Base-by-base conservation (phyloP, 2,888 invertebrate species). In the Cheilosia pagana region DNA sequence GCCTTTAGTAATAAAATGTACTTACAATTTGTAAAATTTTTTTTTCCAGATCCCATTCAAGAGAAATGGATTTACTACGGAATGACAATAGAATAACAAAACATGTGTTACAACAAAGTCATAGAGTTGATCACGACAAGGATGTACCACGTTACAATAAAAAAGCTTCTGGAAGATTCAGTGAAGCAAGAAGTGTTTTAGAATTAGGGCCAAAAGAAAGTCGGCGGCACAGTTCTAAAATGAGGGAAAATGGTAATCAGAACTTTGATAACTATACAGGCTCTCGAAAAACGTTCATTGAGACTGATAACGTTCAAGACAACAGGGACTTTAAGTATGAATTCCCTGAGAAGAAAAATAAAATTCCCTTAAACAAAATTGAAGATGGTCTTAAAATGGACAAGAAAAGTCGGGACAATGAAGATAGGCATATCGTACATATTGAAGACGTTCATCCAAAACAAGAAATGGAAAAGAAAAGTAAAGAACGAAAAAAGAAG, bases 401-500 rank as follows among this genome's bases (percentile, higher is more conserved):
- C 1, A 75, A 89, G 91, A 93, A 88, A 90, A 93, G 90, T 57
- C 79, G 83, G 14, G 87, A 82, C 67, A 88, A 86, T 59, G 87
- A 87, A 21, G 87, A 76, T 50, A 87, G 76, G 50, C 85, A 87
- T 6, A 85, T 74, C 72, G 88, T 90, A 86, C 90, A 90, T 75
- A 89, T 88, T 16, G 87, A 89, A 76, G 90, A 90, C 55, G 92
- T 92, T 74, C 92, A 92, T 87, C 90, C 90, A n/a, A 88, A 88
- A 62, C 87, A 88, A n/a, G 88, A 92, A 88, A 92, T 3, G 19
- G 86, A 88, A 86, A 93, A 92, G 86, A 94, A 93, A 77, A 93
- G 93, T 72, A 94, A 94, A 88, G 94, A 94, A 19, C 94, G 94
- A 87, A 93, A 94, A 87, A 91, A 90, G 83, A 93, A 93, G 89